These are phyloP conservation scores for Trachurus trachurus DNA, from an alignment of 2,797 vertebrate species.

Conservation along the genomic window DNA sequence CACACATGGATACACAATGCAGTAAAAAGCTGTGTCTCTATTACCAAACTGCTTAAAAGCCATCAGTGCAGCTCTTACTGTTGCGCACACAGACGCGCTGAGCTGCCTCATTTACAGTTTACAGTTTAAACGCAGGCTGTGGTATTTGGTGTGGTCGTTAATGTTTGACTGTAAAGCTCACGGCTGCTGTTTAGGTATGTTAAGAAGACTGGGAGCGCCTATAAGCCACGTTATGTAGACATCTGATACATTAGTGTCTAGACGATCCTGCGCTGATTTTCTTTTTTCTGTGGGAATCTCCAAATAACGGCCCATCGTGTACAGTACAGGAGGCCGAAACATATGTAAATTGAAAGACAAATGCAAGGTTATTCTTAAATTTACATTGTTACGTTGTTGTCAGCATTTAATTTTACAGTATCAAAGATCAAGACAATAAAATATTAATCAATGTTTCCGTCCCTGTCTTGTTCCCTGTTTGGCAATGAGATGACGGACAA, in stretches of 20 bases:
- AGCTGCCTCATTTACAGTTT: constrained; percentile 77
- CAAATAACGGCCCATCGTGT: neutral
- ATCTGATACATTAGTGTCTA: constrained; percentile 76
- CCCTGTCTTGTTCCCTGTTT: no score
- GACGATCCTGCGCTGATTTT: constrained; percentile 54
- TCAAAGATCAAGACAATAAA: constrained; percentile 1
- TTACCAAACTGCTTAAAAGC: constrained; percentile 61
- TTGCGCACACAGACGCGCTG: constrained; percentile 35
- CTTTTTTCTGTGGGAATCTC: constrained; percentile 25
- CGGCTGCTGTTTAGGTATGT: constrained; percentile 66
- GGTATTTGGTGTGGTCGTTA: constrained; percentile 75
- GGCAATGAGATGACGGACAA: no score
- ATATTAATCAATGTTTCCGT: constrained; percentile 17
- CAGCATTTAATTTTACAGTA: constrained; percentile 14
- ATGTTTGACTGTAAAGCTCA: constrained; percentile 72
- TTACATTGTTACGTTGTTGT: neutral
- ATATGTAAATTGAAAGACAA: neutral
- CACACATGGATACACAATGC: constrained; percentile 39
- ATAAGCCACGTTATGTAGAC: constrained; percentile 75
- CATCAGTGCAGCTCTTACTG: constrained; percentile 56
- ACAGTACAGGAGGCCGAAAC: neutral
- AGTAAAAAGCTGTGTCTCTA: constrained; percentile 60
- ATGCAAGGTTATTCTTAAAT: neutral
- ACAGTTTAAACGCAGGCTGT: constrained; percentile 66
- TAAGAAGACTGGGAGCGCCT: constrained; percentile 67